A percentile compares a stretch with the other conserved stretches of the same genome.
These are phyloP conservation scores for Ciconia maguari DNA, from an alignment of 2,113 vertebrate genomes.

Conservation along the genomic window DNA sequence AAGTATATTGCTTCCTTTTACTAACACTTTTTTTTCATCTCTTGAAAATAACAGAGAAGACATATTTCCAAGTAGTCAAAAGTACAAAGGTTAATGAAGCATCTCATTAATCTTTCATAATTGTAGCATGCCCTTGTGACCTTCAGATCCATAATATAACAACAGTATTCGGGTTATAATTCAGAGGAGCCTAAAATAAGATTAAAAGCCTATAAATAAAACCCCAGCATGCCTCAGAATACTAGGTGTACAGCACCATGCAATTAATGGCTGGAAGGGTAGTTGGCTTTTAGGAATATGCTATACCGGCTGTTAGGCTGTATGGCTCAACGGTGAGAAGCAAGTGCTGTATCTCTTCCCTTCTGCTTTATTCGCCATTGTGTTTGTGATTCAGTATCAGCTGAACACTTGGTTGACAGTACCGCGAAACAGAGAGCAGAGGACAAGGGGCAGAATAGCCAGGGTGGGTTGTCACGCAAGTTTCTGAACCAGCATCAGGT, in stretches of 20 bases:
- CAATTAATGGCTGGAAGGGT: not conserved
- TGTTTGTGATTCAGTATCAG: not conserved
- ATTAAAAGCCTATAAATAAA: not conserved
- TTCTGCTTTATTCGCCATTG: not conserved
- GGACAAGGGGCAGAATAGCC: not conserved
- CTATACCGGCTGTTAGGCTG: not conserved
- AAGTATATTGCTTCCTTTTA: not conserved
- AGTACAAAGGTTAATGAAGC: slow-evolving; percentile 72
- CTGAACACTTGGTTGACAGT: not conserved
- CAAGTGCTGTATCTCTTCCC: not conserved
- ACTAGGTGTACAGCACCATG: not conserved
- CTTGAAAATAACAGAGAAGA: slow-evolving; percentile 37
- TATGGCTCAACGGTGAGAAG: not conserved
- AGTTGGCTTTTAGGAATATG: not conserved
- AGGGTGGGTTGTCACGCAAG: fast-evolving
- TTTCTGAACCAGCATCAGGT: not conserved
- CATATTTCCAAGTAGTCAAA: slow-evolving; percentile 40
- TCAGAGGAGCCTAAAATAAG: not conserved
- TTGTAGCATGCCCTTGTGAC: slow-evolving; percentile 59
- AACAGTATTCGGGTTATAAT: not conserved
- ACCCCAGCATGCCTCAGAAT: not conserved
- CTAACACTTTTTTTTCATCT: not conserved
- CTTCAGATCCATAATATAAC: not conserved
- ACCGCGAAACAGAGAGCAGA: fast-evolving
- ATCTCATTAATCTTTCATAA: slow-evolving; percentile 72